Evolutionary conservation across 1,140 invertebrate genomes (phyloP).

Genomic region (Grapholita molesta): DNA sequence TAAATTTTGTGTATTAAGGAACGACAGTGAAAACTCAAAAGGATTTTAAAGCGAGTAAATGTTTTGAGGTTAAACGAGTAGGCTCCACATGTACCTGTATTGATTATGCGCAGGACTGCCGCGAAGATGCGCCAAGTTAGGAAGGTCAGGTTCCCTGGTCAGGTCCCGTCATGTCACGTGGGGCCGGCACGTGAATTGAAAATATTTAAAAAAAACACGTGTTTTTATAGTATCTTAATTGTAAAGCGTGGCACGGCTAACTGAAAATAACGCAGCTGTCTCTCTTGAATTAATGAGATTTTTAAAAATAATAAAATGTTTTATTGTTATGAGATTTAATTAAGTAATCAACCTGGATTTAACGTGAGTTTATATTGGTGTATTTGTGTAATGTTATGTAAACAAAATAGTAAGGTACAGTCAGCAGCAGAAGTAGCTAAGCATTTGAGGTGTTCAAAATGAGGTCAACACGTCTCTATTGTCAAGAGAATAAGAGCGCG

Average conservation of each 20-base stretch:
- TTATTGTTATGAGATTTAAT: no score
- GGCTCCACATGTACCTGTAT: constrained; percentile 46
- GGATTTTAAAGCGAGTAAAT: not conserved
- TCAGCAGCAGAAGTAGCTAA: no score
- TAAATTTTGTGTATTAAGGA: not conserved
- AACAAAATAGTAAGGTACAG: no score
- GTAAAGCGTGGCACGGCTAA: no score
- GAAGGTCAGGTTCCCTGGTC: constrained; percentile 48
- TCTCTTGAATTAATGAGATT: no score
- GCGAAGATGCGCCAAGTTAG: constrained; percentile 35
- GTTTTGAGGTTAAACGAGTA: constrained; percentile 30
- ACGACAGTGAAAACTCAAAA: not conserved
- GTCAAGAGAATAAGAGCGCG: no score
- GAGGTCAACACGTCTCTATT: no score
- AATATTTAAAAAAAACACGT: constrained; percentile 19
- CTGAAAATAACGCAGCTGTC: no score
- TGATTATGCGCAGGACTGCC: constrained; percentile 48
- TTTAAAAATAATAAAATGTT: no score
- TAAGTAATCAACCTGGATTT: no score
- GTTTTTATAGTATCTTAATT: not conserved
- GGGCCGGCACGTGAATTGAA: constrained; percentile 29
- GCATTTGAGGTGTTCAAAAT: no score
- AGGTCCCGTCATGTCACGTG: constrained; percentile 38
- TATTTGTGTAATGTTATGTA: not conserved
- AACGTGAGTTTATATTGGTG: no score